Evolutionary conservation across 2,888 invertebrate genomes (phyloP).

Genomic region (Linnaemya tessellans): DNA sequence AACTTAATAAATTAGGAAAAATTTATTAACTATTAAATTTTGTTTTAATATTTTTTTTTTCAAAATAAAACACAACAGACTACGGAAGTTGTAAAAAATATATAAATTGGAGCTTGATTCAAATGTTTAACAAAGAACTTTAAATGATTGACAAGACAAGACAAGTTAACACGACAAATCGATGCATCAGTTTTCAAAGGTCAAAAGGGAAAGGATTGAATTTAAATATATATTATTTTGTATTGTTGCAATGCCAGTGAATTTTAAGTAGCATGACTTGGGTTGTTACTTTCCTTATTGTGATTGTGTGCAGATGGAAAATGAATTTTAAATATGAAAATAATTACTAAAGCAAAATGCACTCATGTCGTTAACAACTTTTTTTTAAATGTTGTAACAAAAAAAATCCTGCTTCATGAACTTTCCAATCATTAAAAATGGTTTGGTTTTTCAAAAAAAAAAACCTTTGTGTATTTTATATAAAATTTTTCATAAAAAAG

Average conservation of each 20-base stretch:
- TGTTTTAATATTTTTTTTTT: background rate
- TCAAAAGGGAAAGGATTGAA: slow-evolving; percentile 1
- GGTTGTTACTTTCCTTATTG: background rate
- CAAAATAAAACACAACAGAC: slow-evolving; percentile 20
- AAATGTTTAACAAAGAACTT: background rate
- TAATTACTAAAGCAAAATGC: no score
- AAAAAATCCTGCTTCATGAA: no score
- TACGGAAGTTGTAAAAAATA: slow-evolving; percentile 35
- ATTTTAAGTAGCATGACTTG: background rate
- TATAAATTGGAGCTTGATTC: background rate
- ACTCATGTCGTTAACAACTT: no score
- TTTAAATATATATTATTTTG: slow-evolving; percentile 28
- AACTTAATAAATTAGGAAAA: slow-evolving; percentile 26
- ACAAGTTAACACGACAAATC: background rate
- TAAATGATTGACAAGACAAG: slow-evolving; percentile 14
- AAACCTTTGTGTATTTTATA: no score
- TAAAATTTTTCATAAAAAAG: no score
- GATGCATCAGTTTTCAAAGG: background rate
- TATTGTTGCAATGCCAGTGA: background rate
- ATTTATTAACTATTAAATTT: slow-evolving; percentile 50
- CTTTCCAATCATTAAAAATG: no score
- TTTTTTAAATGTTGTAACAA: no score
- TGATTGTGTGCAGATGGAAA: no score
- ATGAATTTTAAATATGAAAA: no score
- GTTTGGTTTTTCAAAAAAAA: no score